Base-by-base conservation (phyloP, 2,113 vertebrate genomes). In the Struthidea cinerea region DNA sequence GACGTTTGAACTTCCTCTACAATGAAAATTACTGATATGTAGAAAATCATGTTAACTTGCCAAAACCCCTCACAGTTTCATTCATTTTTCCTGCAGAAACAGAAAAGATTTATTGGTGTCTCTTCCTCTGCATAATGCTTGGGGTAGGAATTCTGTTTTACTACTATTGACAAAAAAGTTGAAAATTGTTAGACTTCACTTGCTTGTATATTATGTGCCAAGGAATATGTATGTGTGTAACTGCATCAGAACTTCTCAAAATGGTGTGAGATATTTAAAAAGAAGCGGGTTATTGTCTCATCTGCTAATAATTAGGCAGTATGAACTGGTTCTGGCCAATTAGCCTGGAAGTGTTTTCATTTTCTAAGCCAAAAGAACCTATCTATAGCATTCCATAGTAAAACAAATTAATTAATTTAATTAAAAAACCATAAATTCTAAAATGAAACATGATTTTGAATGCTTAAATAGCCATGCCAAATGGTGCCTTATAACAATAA, bases 321-420 rank as follows among this genome's bases (percentile, higher is more conserved):
- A 55, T 59, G 39, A 80, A 90, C 47, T 68, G 11, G 61, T 93
- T 96, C 88, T 82, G 73, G 80, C 44, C 71, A 88, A 93, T 93
- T 88, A 95, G 35, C 20, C 17, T 53, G 68, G 35, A 93, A 92
- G 47, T 33, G 18, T 68, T 94, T 94, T 81, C 32, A 73, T 91
- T 80, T 85, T 68, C 60, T 90, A 75, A 95, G 80, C 47, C 50
- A 88, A 74, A 18, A 94, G 50, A 77, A 95, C 35, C 56, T 81
- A 53, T 41, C 42, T 84, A 60, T 68, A 90, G 14, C 35, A 68
- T 75, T 76, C 52, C 21, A 71, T 82, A 71, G 49, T 56, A 67
- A 84, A 91, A 42, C 4, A 49, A 91, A 91, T 37, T 52, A 88
- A 96, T 90, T 92, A 89, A 96, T 91, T 93, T 81, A 59, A 87